These are phyloP conservation scores for Podilymbus podiceps DNA, from an alignment of 2,113 vertebrate species.

Conservation along the genomic window DNA sequence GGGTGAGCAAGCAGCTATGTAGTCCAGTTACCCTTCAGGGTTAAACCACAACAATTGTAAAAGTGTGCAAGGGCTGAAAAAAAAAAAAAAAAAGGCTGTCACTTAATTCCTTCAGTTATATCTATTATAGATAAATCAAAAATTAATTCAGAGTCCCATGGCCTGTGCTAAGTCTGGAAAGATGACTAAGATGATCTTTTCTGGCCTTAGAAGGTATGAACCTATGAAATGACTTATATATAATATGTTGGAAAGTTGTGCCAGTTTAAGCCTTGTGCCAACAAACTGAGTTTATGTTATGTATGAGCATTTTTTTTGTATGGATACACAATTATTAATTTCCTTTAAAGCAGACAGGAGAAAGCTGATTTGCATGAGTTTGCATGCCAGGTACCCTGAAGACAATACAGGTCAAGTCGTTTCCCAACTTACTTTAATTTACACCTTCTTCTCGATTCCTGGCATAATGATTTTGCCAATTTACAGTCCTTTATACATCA, in stretches of 20 bases:
- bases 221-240: neutral
- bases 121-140: neutral
- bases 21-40: too few species aligned
- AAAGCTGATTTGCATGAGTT: neutral
- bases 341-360: neutral
- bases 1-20: too few species aligned
- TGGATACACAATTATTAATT: neutral
- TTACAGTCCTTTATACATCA: neutral
- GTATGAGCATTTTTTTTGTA: neutral
- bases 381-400: neutral
- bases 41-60: neutral
- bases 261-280: neutral
- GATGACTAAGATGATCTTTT: neutral
- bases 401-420: neutral
- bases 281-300: neutral
- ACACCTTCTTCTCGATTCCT: neutral
- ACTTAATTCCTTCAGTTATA: neutral
- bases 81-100: neutral
- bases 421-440: neutral
- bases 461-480: neutral
- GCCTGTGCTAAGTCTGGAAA: neutral
- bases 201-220: neutral
- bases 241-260: neutral
- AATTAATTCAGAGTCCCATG: neutral
- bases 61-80: neutral